Conservation (phyloP, 2,113 vertebrate genomes). For the Patagioenas fasciata region DNA sequence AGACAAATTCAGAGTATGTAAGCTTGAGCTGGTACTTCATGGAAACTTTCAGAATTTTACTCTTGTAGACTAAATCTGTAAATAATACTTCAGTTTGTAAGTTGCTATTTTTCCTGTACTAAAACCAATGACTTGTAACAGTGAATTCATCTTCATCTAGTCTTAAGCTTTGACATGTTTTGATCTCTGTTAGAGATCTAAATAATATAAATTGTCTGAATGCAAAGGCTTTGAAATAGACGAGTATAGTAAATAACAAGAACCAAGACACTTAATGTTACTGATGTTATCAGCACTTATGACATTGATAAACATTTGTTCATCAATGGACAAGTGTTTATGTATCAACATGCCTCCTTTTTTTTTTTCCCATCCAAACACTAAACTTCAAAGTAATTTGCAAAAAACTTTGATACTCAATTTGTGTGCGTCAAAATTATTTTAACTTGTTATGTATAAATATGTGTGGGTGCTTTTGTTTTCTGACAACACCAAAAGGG, state of each 20-base stretch:
- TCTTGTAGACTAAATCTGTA: neutral
- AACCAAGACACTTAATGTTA: neutral
- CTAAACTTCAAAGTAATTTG: neutral
- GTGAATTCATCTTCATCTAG: neutral
- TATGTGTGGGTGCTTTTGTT: neutral
- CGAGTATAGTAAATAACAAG: neutral
- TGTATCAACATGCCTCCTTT: neutral
- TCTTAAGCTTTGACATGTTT: neutral
- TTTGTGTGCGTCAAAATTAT: neutral
- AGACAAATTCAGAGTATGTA: constrained; percentile 95
- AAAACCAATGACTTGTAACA: neutral
- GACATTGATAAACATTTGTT: neutral
- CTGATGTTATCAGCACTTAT: too few relatives aligned
- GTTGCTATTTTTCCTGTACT: neutral
- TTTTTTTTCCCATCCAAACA: neutral
- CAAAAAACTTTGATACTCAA: neutral
- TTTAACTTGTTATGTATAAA: neutral
- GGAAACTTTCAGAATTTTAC: neutral
- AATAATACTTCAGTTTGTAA: neutral
- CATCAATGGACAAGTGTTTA: neutral
- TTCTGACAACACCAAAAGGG: neutral
- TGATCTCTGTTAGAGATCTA: neutral
- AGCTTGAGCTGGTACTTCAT: neutral
- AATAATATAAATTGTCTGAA: neutral
- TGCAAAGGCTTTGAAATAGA: neutral